Base-by-base conservation (phyloP, 2,888 invertebrate species). In the Mythimna vitellina region DNA sequence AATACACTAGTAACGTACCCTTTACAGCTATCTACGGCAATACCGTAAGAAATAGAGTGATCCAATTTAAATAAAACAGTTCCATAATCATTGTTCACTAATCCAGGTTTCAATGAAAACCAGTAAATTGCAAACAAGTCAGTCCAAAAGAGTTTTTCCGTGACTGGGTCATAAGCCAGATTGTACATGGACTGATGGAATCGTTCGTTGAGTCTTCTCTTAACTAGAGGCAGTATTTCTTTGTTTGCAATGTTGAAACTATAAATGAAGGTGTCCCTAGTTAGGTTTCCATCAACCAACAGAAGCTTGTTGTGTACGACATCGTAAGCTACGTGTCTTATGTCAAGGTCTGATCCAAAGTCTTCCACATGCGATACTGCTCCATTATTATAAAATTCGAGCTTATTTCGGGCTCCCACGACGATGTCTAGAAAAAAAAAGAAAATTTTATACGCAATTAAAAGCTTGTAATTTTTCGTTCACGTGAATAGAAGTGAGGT, bases 21-120 rank as follows among this genome's bases (percentile, higher is more conserved):
- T n/a, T n/a, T 32, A 17, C 63, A 63, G 63, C 63, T 63, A 32
- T 63, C 63, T 2, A 63, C 63, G 1, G 49, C 63, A 32, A 63
- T 8, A 22, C 2, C 3, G 20, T 8, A 5, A n/a, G 63, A n/a
- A 0, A 42, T 9, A 42, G 14, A 14, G 8, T 17, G 2, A 42
- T 25, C 17, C 0, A 61, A 4, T 9, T 42, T 6, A 4, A 38
- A 9, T 61, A 63, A 29, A 29, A n/a, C 29, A n/a, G 32, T 49
- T n/a, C 49, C 62, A 20, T 29, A n/a, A 20, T 12, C n/a, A 12
- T 49, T 63, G 20, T 51, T 51, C 3, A n/a, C 12, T 51, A 14
- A 63, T 51, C 49, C 63, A 51, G 49, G 49, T 51, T 63, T 63
- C 14, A 63, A 51, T n/a, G 63, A 63, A 51, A n/a, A 51, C 49